Percentiles rank a stretch among this genome's conserved stretches.
phyloP scores from a whole-genome alignment of 2,113 vertebrate genomes.

The Corythornis madagascariensis region DNA sequence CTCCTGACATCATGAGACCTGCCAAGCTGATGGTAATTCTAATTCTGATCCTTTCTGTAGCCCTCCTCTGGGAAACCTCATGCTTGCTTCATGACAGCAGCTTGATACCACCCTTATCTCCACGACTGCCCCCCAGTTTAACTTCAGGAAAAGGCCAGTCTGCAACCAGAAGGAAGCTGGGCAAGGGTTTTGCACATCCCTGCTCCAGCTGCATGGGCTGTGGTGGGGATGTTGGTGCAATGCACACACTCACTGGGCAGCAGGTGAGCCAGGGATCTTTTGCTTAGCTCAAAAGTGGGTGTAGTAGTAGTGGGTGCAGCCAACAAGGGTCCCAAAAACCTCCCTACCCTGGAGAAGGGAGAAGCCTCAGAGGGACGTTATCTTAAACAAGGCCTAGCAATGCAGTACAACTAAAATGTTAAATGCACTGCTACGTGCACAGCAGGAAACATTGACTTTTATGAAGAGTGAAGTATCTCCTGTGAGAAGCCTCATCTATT shows the following conservation, averaged over 20 bases:
- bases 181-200: background rate
- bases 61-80: background rate
- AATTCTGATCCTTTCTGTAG: background rate
- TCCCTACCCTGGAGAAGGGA: rapidly evolving
- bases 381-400: background rate
- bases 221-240: background rate
- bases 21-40: background rate
- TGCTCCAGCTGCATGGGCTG: background rate
- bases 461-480: background rate
- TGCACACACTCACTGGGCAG: background rate
- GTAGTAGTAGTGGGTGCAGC: background rate
- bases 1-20: background rate
- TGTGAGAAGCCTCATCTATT: background rate
- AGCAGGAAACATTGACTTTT: background rate
- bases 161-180: background rate
- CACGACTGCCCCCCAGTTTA: background rate
- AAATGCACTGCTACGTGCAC: background rate
- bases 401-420: background rate
- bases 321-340: background rate
- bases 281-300: background rate
- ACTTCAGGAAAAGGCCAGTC: background rate
- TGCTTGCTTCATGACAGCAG: background rate
- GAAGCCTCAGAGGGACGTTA: background rate
- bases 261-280: background rate
- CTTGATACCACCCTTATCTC: background rate